A percentile compares a stretch with the other conserved stretches of the same genome.
phyloP scores from a whole-genome alignment of 2,888 invertebrate genomes.

The Lasioglossum figueresi region DNA sequence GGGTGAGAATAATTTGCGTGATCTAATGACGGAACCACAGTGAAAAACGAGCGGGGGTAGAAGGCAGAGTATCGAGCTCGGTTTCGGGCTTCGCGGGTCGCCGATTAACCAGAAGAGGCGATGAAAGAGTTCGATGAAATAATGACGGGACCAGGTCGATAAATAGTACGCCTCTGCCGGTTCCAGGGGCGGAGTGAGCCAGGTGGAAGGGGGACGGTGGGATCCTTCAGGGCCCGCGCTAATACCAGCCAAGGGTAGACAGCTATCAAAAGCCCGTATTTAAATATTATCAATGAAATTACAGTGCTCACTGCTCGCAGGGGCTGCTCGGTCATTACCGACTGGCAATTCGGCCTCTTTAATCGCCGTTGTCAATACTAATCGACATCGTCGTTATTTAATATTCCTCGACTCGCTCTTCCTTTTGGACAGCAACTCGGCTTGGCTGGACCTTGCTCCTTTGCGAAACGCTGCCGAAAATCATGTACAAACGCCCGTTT shows the following conservation, averaged over 20 bases:
- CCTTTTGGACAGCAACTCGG: slow-evolving; percentile 16
- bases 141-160: slow-evolving; percentile 81
- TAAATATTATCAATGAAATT: slow-evolving; percentile 83
- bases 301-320: slow-evolving; percentile 73
- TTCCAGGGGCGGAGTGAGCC: slow-evolving; percentile 64
- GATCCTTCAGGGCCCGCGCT: slow-evolving; percentile 59
- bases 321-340: slow-evolving; percentile 72
- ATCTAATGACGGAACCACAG: slow-evolving; percentile 25
- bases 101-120: slow-evolving; percentile 73
- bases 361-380: slow-evolving; percentile 81
- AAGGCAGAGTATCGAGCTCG: slow-evolving; percentile 1
- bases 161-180: slow-evolving; percentile 76
- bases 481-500: not conserved
- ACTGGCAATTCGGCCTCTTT: slow-evolving; percentile 75
- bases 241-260: slow-evolving; percentile 73
- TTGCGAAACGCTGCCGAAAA: not conserved
- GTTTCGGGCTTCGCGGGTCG: slow-evolving; percentile 46
- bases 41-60: not conserved
- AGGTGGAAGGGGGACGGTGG: slow-evolving; percentile 42
- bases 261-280: slow-evolving; percentile 81
- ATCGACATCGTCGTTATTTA: slow-evolving; percentile 81
- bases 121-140: slow-evolving; percentile 82
- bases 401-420: slow-evolving; percentile 66
- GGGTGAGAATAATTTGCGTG: slow-evolving; percentile 23
- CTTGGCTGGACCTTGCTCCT: too few species aligned